A percentile compares a stretch with the other conserved stretches of the same genome.
These are phyloP conservation scores for Drosophila insularis DNA, from an alignment of 1,140 invertebrate genomes.

Conservation along the genomic window DNA sequence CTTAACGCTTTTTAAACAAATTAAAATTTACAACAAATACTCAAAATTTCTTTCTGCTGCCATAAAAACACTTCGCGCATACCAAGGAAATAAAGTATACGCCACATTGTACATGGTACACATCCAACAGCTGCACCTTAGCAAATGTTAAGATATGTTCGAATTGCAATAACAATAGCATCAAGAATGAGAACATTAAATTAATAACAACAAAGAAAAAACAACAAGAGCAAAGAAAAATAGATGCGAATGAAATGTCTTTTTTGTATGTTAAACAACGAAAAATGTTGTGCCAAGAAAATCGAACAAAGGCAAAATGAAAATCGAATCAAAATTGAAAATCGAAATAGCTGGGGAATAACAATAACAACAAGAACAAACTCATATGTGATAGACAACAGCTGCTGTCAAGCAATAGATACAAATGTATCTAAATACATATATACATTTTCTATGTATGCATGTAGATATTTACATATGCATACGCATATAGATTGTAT, in stretches of 20 bases:
- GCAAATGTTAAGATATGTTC: conserved; percentile 46
- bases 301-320: conserved; percentile 35
- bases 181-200: not conserved
- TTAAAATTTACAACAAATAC: not conserved
- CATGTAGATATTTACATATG: not conserved
- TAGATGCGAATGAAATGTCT: conserved; percentile 58
- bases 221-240: not conserved
- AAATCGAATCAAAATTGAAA: conserved; percentile 32
- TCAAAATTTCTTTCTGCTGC: not conserved
- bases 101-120: conserved; percentile 18
- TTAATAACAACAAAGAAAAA: conserved; percentile 6
- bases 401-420: conserved; percentile 38
- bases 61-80: not conserved
- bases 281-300: conserved; percentile 65
- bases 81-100: conserved; percentile 30
- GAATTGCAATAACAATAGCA: not conserved
- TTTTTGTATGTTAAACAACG: conserved; percentile 14
- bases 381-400: conserved; percentile 37
- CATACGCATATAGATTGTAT: conserved; percentile 23
- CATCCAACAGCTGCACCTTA: conserved; percentile 17
- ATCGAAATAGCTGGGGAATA: conserved; percentile 41
- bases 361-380: conserved; percentile 26
- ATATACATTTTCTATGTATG: not conserved
- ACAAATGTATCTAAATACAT: conserved; percentile 12
- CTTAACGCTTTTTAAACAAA: not conserved